Conservation (phyloP, 2,888 invertebrate genomes). For the Eupeodes luniger region DNA sequence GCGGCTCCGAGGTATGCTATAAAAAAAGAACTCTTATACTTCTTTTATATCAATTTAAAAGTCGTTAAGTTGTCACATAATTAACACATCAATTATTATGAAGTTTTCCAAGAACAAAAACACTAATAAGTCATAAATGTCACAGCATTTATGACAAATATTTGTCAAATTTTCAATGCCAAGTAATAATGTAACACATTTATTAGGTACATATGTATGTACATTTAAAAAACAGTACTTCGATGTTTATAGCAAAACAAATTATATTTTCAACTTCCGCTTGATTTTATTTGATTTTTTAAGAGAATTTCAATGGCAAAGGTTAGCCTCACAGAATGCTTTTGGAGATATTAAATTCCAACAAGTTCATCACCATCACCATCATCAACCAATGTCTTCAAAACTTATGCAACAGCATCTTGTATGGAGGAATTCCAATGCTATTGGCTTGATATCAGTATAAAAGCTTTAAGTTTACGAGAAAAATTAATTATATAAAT, state of each 20-base stretch:
- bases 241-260: neutral
- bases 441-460: conserved; percentile 49
- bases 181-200: neutral
- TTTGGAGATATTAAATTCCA: conserved; percentile 30
- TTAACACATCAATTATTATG: neutral
- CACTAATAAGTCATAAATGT: neutral
- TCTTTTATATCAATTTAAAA: too few species aligned
- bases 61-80: neutral
- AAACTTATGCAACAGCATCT: conserved; percentile 48
- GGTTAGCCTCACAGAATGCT: neutral
- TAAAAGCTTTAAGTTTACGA: conserved; percentile 45
- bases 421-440: conserved; percentile 61
- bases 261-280: conserved; percentile 6
- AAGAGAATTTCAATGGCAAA: neutral
- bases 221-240: neutral
- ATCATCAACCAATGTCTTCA: conserved; percentile 28
- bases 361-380: neutral
- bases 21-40: neutral
- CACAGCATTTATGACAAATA: neutral
- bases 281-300: conserved; percentile 12
- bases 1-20: neutral
- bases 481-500: conserved; percentile 51
- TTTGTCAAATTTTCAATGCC: neutral
- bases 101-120: neutral
- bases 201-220: too few species aligned